Conservation (phyloP, 2,888 invertebrate genomes). For the Fragum fragum region DNA sequence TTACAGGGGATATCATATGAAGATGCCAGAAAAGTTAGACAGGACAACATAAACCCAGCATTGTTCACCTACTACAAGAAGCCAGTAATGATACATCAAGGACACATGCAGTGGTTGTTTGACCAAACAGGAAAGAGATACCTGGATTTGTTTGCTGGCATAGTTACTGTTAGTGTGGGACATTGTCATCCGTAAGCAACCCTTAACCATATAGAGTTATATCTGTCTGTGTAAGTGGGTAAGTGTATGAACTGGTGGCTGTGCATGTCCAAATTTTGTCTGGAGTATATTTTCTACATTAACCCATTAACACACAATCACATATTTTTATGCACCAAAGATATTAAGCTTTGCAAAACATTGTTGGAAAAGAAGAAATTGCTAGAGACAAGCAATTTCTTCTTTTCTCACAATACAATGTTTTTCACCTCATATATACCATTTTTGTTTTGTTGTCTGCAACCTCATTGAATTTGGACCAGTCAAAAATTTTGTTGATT, state of each 20-base stretch:
- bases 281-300: too few species aligned
- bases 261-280: too few species aligned
- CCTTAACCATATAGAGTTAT: background rate
- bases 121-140: conserved; percentile 95
- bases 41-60: conserved; percentile 90
- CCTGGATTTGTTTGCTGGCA: conserved; percentile 98
- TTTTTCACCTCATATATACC: too few species aligned
- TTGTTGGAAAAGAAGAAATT: too few species aligned
- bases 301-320: too few species aligned
- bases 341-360: too few species aligned
- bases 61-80: conserved; percentile 90
- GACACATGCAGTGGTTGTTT: conserved; percentile 96
- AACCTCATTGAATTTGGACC: too few species aligned
- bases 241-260: too few species aligned
- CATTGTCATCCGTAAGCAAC: conserved; percentile 97
- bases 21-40: conserved; percentile 87
- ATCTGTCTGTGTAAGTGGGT: background rate
- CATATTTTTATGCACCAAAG: too few species aligned
- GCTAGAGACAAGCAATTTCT: too few species aligned
- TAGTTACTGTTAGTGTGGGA: conserved; percentile 98
- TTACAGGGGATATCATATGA: conserved; percentile 84
- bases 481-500: too few species aligned
- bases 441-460: too few species aligned
- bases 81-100: conserved; percentile 94
- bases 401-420: background rate